Conservation (phyloP, 2,888 invertebrate genomes). For the Hipparchia sbordonii region DNA sequence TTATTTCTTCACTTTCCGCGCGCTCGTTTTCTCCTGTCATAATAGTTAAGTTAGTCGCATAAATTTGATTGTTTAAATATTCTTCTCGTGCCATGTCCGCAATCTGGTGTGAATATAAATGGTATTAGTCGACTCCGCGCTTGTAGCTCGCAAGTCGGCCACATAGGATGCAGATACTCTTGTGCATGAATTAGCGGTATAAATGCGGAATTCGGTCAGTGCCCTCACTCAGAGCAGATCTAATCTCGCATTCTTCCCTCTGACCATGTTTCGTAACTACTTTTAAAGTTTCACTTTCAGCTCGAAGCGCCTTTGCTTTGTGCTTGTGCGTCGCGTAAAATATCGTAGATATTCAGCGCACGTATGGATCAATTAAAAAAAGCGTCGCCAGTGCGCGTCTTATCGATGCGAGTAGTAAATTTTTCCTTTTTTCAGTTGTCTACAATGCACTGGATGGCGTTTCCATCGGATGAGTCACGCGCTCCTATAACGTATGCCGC, state of each 20-base stretch:
- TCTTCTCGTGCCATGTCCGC: slow-evolving; percentile 59
- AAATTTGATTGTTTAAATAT: slow-evolving; percentile 75
- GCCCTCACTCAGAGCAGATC: slow-evolving; percentile 68
- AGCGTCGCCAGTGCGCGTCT: slow-evolving; percentile 54
- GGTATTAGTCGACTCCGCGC: slow-evolving; percentile 53
- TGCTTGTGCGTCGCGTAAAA: slow-evolving; percentile 46
- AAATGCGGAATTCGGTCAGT: slow-evolving; percentile 80
- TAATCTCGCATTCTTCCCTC: slow-evolving; percentile 66
- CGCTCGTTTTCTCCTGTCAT: slow-evolving; percentile 68
- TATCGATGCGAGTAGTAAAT: slow-evolving; percentile 63
- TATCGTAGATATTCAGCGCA: slow-evolving; percentile 57
- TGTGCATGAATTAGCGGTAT: slow-evolving; percentile 77
- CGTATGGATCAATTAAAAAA: slow-evolving; percentile 55
- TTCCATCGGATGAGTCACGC: slow-evolving; percentile 62
- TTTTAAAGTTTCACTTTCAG: slow-evolving; percentile 73
- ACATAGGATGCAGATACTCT: slow-evolving; percentile 63
- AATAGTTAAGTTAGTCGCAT: slow-evolving; percentile 58
- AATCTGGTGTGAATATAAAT: slow-evolving; percentile 69
- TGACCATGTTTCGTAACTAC: slow-evolving; percentile 65
- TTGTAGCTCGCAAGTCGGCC: slow-evolving; percentile 54
- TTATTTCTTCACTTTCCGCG: slow-evolving; percentile 58
- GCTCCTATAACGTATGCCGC: slow-evolving; percentile 67
- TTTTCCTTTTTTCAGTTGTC: slow-evolving; percentile 44
- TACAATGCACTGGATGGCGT: slow-evolving; percentile 43
- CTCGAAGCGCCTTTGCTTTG: slow-evolving; percentile 34